phyloP scores from a whole-genome alignment of 2,888 invertebrate species.

The Pilophorus perplexus region DNA sequence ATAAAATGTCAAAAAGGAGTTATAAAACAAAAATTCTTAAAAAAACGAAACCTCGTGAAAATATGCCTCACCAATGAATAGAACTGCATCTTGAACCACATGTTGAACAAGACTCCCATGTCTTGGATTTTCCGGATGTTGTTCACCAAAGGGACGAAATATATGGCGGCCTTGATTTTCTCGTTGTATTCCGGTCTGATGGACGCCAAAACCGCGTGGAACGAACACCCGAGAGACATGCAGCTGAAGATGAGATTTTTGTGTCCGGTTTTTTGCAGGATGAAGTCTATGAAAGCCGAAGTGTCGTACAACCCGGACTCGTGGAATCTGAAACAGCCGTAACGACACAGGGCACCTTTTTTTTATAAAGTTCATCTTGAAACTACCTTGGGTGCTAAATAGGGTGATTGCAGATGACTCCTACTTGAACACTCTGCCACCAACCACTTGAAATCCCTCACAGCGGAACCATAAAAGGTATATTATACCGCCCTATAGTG shows the following conservation, averaged over 20 bases:
- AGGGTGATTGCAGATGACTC: no score
- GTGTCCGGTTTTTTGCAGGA: constrained; percentile 54
- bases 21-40: no score
- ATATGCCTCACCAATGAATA: not conserved
- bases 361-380: no score
- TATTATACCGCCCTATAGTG: no score
- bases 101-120: not conserved
- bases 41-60: no score
- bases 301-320: constrained; percentile 83
- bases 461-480: no score
- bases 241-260: constrained; percentile 23
- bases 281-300: constrained; percentile 75
- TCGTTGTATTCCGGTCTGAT: constrained; percentile 18
- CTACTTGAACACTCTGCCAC: no score
- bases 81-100: not conserved
- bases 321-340: constrained; percentile 58
- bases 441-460: no score
- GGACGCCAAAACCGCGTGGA: constrained; percentile 10
- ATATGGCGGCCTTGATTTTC: constrained; percentile 17
- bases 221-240: constrained; percentile 24
- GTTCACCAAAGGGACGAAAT: constrained; percentile 26
- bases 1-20: no score
- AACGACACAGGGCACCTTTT: no score
- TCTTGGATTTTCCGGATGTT: constrained; percentile 7
- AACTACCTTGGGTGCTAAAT: no score